A percentile compares a stretch with the other conserved stretches of the same genome.
These are phyloP conservation scores for Sylvicapra grimmia DNA, from an alignment of 2,113 vertebrate genomes.

Conservation along the genomic window DNA sequence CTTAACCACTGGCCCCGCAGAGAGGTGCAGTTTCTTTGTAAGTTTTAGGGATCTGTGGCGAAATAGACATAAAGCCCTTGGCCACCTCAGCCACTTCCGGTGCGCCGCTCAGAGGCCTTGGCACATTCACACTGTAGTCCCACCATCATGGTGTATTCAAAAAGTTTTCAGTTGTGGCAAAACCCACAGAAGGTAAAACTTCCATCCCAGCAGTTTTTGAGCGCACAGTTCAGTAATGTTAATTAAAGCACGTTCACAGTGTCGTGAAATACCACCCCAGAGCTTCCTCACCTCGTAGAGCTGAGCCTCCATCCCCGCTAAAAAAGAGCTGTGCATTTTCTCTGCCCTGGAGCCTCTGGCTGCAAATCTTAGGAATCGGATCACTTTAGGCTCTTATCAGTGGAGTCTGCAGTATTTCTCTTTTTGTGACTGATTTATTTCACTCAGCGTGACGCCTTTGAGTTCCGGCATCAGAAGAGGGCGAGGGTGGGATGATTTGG, in stretches of 20 bases:
- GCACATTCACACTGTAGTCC: accelerated
- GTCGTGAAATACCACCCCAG: neutral
- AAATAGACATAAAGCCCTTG: accelerated
- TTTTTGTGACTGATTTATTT: neutral
- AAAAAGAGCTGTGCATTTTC: neutral
- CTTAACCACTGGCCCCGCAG: neutral
- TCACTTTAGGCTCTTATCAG: too few relatives aligned
- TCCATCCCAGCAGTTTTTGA: neutral
- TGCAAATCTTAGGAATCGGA: neutral
- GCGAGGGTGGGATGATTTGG: too few relatives aligned
- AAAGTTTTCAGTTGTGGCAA: neutral
- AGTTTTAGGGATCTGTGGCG: neutral
- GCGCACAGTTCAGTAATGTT: neutral
- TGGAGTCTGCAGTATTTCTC: neutral
- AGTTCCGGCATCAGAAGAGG: neutral
- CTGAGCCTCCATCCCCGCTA: neutral
- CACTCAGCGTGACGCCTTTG: neutral
- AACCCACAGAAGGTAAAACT: neutral
- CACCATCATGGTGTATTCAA: neutral
- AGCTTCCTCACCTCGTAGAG: neutral
- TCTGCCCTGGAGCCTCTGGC: neutral
- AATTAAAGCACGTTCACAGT: neutral
- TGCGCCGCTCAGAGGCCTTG: neutral
- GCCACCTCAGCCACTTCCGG: neutral
- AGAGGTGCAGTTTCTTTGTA: neutral